Evolutionary conservation across 2,797 vertebrate species (phyloP), one percentile per base, ranked within the genome.

Genomic region (Myotis vivesi): DNA sequence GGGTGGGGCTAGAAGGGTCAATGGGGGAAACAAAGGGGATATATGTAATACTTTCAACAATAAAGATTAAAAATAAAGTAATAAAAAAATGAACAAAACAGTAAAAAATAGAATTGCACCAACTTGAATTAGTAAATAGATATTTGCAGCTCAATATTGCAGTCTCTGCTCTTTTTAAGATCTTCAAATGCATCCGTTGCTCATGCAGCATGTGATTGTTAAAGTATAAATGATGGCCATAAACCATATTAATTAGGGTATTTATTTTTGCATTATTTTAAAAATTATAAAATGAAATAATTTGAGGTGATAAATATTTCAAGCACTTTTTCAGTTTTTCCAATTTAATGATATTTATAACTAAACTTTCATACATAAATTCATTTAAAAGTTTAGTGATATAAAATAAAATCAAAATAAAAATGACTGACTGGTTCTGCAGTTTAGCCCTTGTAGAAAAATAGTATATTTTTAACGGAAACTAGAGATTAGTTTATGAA

Each of bases 341-440:
- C n/a, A 89, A 44, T 53, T 20, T 66, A 72, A 76, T 87, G 57
- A 85, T 86, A 73, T n/a, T 90, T 92, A 23, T 62, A 72, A n/a
- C 11, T 36, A 77, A 41, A 76, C 16, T 66, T 53, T 59, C 94
- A 66, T 53, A 9, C 1, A 16, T 80, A 3, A 44, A 49, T 83
- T 87, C 12, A 91, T 80, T 90, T 82, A 19, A 66, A 80, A 86
- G 22, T 77, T 69, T 92, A 87, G 20, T 66, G 33, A 62, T 44
- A 16, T 22, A 33, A 72, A 69, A 22, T 71, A 62, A 87, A 84
- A 84, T 66, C 16, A 25, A 77, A 86, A 55, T 49, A 11, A 64
- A 89, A 89, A 91, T 44, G 25, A 17, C 17, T 85, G 6, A 13
- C 57, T 57, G 30, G 46, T 92, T 93, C 15, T 87, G 3, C 1